Evolutionary conservation across 2,888 invertebrate genomes (phyloP), one percentile per base, ranked within the genome.

Genomic region (Drosophila neotestacea): DNA sequence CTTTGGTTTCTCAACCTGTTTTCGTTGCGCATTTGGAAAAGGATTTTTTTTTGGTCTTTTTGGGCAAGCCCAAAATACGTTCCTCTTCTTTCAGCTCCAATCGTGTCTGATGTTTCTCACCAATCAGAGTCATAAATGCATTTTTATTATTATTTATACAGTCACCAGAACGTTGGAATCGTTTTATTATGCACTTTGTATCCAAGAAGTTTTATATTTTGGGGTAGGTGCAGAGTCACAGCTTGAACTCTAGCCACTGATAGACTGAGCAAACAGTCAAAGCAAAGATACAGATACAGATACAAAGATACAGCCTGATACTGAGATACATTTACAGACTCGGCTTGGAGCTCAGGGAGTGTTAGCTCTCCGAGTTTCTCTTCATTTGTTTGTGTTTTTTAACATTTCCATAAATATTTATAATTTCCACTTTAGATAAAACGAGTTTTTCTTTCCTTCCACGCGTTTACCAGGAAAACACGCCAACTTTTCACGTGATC

Each of bases 71-170:
- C 16, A 16, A 16, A 16, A 16, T 16, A 16, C 16, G 11, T 27
- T 50, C 4, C 41, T 28, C 4, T 42, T 28, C 48, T 61, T 44
- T 39, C 32, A 70, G 74, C 67, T 59, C 73, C 73, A 76, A 80
- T 50, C 39, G 55, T 64, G 6, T 67, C 63, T 68, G 71, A 73
- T 62, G 60, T 58, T 86, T 79, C 85, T 79, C 85, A 75, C 85
- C 79, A 80, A 77, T 81, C 79, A 67, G 61, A 84, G 84, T 85
- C 85, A 85, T 85, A 85, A 88, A 85, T 84, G 86, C 74, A 70
- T 86, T 84, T 82, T 86, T 85, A 81, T 78, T 85, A 77, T 74
- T 82, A 78, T 85, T 80, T 76, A 78, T 80, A 73, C 65, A 80
- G 67, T 76, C 63, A 48, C 52, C 58, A 59, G 66, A 64, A 59